Evolutionary conservation across 2,888 invertebrate genomes (phyloP).

Genomic region (Catocala nupta): DNA sequence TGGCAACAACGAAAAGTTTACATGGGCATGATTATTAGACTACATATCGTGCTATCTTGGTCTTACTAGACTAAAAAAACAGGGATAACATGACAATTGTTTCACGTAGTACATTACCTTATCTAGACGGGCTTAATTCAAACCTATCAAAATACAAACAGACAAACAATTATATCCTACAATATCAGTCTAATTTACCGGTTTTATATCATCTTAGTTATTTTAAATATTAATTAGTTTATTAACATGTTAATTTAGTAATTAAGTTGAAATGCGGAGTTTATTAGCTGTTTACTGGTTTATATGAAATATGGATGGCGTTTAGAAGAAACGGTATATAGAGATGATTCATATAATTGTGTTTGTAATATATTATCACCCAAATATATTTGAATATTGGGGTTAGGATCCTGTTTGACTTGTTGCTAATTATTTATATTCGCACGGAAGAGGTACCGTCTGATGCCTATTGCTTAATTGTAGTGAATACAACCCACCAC

Average conservation of each 20-base stretch:
- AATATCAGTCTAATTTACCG: constrained; percentile 8
- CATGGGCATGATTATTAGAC: no score
- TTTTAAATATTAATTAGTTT: constrained; percentile 33
- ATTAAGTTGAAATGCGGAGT: constrained; percentile 28
- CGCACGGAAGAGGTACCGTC: constrained; percentile 10
- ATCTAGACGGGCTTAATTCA: no score
- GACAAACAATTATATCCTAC: neutral
- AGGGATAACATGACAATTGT: no score
- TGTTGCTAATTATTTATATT: constrained; percentile 10
- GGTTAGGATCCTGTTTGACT: constrained; percentile 8
- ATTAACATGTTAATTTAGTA: constrained; percentile 36
- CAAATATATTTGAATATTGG: constrained; percentile 14
- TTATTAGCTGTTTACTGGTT: constrained; percentile 42
- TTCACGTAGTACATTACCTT: no score
- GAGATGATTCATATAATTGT: constrained; percentile 20
- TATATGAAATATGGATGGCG: constrained; percentile 21
- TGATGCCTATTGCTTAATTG: neutral
- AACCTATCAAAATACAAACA: neutral
- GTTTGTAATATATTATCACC: constrained; percentile 23
- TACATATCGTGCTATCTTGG: no score
- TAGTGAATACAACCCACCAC: neutral
- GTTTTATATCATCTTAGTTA: constrained; percentile 15
- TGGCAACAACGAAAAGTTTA: no score
- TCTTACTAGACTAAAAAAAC: no score
- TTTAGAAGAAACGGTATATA: constrained; percentile 20